Percentiles rank a stretch among this genome's conserved stretches.
Conservation (phyloP, 2,113 vertebrate species). For the Oncorhynchus tshawytscha region DNA sequence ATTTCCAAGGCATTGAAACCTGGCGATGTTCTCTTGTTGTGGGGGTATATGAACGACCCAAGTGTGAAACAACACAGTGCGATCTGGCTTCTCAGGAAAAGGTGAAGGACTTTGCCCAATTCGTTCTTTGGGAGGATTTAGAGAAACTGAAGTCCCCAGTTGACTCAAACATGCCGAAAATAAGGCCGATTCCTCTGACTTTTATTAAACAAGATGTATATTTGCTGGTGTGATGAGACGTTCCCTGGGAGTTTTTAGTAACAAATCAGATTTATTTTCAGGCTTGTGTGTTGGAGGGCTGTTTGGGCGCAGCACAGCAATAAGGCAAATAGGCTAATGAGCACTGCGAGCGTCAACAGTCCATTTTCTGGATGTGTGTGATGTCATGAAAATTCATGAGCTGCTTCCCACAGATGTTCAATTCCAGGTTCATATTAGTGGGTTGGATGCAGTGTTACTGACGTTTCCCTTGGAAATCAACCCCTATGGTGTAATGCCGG, state of each 20-base stretch:
- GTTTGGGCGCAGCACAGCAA: conserved; percentile 1
- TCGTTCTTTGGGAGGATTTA: conserved; percentile 41
- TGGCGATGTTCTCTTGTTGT: not conserved
- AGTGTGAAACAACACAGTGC: not conserved
- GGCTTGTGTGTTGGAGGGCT: conserved; percentile 29
- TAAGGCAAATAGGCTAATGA: conserved; percentile 27
- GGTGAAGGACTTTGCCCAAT: conserved; percentile 34
- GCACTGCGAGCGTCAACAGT: conserved; percentile 8
- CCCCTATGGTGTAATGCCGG: too few relatives aligned
- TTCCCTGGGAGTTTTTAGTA: conserved; percentile 36
- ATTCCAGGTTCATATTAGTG: not conserved
- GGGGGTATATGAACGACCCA: not conserved
- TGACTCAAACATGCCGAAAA: conserved; percentile 25
- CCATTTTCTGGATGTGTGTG: conserved; percentile 3
- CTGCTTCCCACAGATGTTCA: conserved; percentile 5
- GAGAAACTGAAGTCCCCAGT: conserved; percentile 14
- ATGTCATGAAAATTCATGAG: conserved; percentile 1
- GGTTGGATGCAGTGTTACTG: not conserved
- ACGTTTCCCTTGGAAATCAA: too few relatives aligned
- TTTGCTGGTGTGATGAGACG: conserved; percentile 24
- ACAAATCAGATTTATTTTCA: conserved; percentile 37
- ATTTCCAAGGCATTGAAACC: not conserved
- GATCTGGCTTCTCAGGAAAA: conserved; percentile 15
- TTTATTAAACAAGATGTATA: conserved; percentile 34
- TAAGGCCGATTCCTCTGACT: conserved; percentile 16